Base-by-base conservation (phyloP, 2,888 invertebrate species). In the Drosophila gaucha region DNA sequence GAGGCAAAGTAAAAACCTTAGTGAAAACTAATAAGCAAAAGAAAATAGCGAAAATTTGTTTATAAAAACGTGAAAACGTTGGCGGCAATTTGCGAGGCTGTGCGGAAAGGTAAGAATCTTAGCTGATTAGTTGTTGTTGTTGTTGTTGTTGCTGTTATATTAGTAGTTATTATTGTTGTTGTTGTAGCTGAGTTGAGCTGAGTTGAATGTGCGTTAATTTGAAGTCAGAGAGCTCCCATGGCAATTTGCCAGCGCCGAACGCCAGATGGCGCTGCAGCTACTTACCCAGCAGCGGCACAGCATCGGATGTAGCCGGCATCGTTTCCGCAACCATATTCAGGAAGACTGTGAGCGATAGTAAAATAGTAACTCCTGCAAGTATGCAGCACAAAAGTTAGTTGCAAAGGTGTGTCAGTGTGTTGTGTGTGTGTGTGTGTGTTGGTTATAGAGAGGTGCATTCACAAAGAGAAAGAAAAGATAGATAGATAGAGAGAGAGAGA, bases 241-340 rank as follows among this genome's bases (percentile, higher is more conserved):
- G 20, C 38, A 38, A 63, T 47, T 36, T 28, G 60, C 43, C 35
- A 52, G 38, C 36, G 38, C 31, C 33, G 35, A 52, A 30, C 52
- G 46, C 46, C 46, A 65, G 39, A 33, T 46, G 55, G 64, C 64
- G 24, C 24, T 58, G 62, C 46, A 3, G 12, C 14, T 63, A 90
- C 90, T 93, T 92, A 94, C 96, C 96, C 92, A 97, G 93, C 89
- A 97, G 94, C 86, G 97, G 97, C 90, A 97, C 97, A 82, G 97
- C 97, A 92, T 97, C 97, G 78, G 98, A 98, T 74, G 98, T 98
- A 90, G 98, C 98, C 87, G 98, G 98, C 97, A 99, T 98, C 91
- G 98, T 98, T 93, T 98, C 98, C 88, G 98, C 98, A 90, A 98
- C 98, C 96, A 98, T 97, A 93, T 98, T 97, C 91, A 98, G 95